These are phyloP conservation scores for Heliconius himera DNA, from an alignment of 1,140 invertebrate genomes.

Conservation along the genomic window DNA sequence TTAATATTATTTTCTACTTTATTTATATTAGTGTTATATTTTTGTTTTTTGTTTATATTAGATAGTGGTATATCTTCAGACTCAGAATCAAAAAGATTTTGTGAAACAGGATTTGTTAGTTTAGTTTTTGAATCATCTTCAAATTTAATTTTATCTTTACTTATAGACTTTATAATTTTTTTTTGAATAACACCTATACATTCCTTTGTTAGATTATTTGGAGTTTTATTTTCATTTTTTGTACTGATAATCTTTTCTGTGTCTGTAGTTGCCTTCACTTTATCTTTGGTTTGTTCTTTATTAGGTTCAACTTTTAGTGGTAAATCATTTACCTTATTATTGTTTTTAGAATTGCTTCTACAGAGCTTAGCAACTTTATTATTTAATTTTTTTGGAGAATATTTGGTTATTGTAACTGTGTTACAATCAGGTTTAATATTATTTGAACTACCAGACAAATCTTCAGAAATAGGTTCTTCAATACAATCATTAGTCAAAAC, in stretches of 20 bases:
- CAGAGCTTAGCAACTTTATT: slow-evolving; percentile 38
- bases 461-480: slow-evolving; percentile 21
- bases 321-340: slow-evolving; percentile 13
- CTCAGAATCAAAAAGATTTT: slow-evolving; percentile 61
- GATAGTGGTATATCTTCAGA: slow-evolving; percentile 61
- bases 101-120: slow-evolving; percentile 32
- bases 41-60: slow-evolving; percentile 49
- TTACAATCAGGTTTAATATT: not conserved
- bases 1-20: slow-evolving; percentile 38
- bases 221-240: slow-evolving; percentile 47
- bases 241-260: not conserved
- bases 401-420: slow-evolving; percentile 2
- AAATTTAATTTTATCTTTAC: not conserved
- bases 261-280: not conserved
- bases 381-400: not conserved
- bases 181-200: slow-evolving; percentile 71
- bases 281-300: not conserved
- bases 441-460: not conserved
- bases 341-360: slow-evolving; percentile 46
- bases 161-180: slow-evolving; percentile 57
- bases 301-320: not conserved
- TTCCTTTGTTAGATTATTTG: slow-evolving; percentile 67
- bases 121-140: not conserved
- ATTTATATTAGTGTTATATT: slow-evolving; percentile 38
- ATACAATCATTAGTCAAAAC: slow-evolving; percentile 33